Evolutionary conservation across 2,113 vertebrate genomes (phyloP).

Genomic region (Heterocephalus glaber): DNA sequence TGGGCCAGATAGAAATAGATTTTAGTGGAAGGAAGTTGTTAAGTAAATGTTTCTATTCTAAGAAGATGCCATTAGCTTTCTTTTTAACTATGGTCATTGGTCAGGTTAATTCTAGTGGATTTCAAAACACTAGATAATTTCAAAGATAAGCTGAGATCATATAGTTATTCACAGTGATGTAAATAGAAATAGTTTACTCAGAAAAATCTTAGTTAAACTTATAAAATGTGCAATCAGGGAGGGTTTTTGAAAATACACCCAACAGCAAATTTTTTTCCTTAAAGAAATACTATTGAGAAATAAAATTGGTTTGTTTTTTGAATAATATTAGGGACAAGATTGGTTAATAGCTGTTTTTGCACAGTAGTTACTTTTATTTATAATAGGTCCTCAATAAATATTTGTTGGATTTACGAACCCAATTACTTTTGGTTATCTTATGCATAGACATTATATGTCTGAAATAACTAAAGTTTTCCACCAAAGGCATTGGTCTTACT

Average conservation of each 20-base stretch:
- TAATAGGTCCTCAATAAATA: background rate
- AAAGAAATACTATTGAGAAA: background rate
- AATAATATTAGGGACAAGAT: background rate
- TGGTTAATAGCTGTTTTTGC: background rate
- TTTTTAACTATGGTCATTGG: constrained; percentile 57
- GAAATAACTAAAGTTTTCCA: background rate
- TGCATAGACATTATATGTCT: background rate
- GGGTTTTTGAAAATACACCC: background rate
- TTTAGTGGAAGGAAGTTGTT: constrained; percentile 68
- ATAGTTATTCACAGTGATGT: constrained; percentile 38
- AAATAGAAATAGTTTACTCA: constrained; percentile 62
- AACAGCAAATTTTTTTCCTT: constrained; percentile 34
- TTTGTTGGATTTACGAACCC: background rate
- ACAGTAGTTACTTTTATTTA: background rate
- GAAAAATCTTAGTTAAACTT: constrained; percentile 42
- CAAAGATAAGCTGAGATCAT: constrained; percentile 63
- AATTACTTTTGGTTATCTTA: background rate
- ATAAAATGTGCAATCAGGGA: background rate
- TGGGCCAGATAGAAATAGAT: constrained; percentile 68
- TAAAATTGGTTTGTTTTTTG: background rate
- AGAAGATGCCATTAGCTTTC: constrained; percentile 58
- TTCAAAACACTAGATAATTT: constrained; percentile 57
- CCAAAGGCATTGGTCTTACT: background rate
- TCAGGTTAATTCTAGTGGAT: constrained; percentile 58
- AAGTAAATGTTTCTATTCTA: constrained; percentile 69